Evolutionary conservation across 2,888 invertebrate genomes (phyloP).

Genomic region (Cheilosia vulpina): DNA sequence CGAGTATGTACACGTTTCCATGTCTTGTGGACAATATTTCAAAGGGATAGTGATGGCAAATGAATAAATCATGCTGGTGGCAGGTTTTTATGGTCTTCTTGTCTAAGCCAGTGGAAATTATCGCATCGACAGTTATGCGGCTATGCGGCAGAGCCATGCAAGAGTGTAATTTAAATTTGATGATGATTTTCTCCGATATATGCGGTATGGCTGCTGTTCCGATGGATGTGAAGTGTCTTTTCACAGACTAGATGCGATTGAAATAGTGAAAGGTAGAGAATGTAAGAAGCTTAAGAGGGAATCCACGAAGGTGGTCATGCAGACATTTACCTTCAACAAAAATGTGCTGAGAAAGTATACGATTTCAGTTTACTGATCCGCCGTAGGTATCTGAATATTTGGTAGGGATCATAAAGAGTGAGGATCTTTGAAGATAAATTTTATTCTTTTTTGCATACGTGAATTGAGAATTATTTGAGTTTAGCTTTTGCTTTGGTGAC

Average conservation of each 20-base stretch:
- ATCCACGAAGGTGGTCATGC: too few relatives aligned
- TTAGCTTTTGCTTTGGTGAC: too few relatives aligned
- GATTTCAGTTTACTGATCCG: too few relatives aligned
- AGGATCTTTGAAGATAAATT: too few relatives aligned
- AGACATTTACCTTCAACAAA: too few relatives aligned
- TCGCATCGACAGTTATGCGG: constrained; percentile 34
- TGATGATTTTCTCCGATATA: not conserved
- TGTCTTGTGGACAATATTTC: constrained; percentile 22
- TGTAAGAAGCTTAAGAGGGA: too few relatives aligned
- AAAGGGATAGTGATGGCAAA: constrained; percentile 26
- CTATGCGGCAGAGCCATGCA: constrained; percentile 43
- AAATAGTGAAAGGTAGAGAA: not conserved
- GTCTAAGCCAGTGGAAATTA: constrained; percentile 37
- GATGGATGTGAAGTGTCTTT: not conserved
- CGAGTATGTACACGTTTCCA: not conserved
- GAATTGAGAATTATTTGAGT: too few relatives aligned
- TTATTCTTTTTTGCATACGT: too few relatives aligned
- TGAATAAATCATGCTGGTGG: constrained; percentile 66
- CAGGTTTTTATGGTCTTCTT: constrained; percentile 35
- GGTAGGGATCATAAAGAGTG: too few relatives aligned
- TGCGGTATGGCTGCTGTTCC: not conserved
- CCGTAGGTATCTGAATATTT: too few relatives aligned
- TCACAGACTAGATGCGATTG: not conserved
- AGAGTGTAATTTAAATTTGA: constrained; percentile 31
- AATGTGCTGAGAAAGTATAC: too few relatives aligned